Percentiles rank a stretch among this genome's conserved stretches.
Conservation (phyloP, 2,888 invertebrate genomes). For the Xestia sexstrigata region DNA sequence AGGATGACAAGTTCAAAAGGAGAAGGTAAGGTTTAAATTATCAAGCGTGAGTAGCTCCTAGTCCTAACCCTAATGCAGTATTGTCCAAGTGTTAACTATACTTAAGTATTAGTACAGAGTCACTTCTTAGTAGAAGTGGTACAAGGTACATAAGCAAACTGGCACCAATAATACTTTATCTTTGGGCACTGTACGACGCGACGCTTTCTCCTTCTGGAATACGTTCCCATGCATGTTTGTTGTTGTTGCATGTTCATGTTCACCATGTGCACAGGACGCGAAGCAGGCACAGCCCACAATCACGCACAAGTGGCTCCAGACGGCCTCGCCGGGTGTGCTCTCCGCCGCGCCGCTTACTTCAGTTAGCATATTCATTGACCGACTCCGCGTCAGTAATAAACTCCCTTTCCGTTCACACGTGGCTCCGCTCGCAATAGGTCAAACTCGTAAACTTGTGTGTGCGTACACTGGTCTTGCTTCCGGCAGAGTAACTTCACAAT, state of each 20-base stretch:
- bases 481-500: conserved; percentile 61
- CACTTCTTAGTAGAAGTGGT: not conserved
- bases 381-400: conserved; percentile 52
- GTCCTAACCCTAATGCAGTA: not conserved
- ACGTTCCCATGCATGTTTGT: not conserved
- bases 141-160: not conserved
- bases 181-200: conserved; percentile 22
- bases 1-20: not conserved
- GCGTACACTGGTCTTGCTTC: conserved; percentile 46
- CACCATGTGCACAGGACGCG: not conserved
- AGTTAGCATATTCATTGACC: not conserved
- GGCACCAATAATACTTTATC: conserved; percentile 24
- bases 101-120: not conserved
- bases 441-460: conserved; percentile 66
- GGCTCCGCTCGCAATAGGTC: conserved; percentile 60
- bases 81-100: not conserved
- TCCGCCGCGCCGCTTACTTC: not conserved
- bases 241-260: not conserved
- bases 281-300: not conserved
- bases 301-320: not conserved
- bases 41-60: not conserved
- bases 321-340: not conserved
- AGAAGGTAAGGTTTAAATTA: not conserved
- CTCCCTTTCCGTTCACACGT: conserved; percentile 31
- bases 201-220: not conserved